These are phyloP conservation scores for Delphinus delphis DNA, from an alignment of 2,113 vertebrate species.

Conservation along the genomic window DNA sequence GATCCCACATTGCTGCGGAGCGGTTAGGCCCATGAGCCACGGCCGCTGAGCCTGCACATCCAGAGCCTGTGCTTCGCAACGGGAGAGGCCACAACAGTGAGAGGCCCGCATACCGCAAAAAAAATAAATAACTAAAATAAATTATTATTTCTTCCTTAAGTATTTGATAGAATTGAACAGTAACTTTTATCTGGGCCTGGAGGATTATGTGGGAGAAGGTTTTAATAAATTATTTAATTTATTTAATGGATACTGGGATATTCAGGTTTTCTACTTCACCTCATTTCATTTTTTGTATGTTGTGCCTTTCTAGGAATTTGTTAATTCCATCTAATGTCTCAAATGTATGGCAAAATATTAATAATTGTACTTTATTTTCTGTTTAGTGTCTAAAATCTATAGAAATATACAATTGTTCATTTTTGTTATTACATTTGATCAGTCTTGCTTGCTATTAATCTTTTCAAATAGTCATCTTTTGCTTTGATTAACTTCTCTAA, in stretches of 20 bases:
- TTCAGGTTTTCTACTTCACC: neutral
- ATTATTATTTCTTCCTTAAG: neutral
- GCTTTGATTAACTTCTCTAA: neutral
- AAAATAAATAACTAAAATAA: no score
- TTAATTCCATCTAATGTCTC: neutral
- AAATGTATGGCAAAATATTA: neutral
- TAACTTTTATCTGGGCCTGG: neutral
- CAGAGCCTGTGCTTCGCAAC: rapidly evolving
- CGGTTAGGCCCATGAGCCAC: no score
- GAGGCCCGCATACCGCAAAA: no score
- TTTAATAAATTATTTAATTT: neutral
- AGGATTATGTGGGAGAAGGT: neutral
- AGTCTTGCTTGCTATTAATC: neutral
- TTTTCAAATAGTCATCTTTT: neutral
- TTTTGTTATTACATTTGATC: neutral
- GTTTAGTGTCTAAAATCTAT: neutral
- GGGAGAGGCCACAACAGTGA: no score
- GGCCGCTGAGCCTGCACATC: no score
- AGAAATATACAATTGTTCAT: neutral
- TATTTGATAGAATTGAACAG: neutral
- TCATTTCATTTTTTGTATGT: neutral
- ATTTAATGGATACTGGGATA: neutral
- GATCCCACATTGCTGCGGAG: no score
- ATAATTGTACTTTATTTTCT: neutral
- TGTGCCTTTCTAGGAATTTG: neutral